Evolutionary conservation across 2,888 invertebrate genomes (phyloP).

Genomic region (Pyrrhosoma nymphula): DNA sequence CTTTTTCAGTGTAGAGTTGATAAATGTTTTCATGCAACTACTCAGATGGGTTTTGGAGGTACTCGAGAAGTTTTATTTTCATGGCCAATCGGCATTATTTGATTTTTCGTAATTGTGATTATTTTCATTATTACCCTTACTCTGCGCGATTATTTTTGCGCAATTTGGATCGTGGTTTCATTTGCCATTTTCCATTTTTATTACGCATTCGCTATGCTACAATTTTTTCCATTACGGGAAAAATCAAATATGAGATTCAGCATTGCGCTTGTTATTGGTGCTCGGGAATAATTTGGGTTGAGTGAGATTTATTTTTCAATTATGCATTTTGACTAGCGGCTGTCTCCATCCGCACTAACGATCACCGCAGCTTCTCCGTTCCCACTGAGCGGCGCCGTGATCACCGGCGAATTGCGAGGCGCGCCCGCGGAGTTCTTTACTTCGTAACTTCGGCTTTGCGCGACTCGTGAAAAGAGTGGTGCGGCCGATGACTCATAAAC

Average conservation of each 20-base stretch:
- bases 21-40: neutral
- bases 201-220: neutral
- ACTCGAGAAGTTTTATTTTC: no score
- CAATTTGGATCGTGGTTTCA: neutral
- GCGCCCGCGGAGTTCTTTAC: neutral
- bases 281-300: neutral
- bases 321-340: neutral
- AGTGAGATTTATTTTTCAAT: neutral
- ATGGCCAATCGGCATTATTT: no score
- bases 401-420: neutral
- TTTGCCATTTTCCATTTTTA: neutral
- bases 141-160: neutral
- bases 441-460: no score
- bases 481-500: neutral
- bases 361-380: neutral
- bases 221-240: neutral
- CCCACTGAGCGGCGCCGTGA: neutral
- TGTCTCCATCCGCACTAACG: neutral
- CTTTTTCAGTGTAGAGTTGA: neutral
- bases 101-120: neutral
- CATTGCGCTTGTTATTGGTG: neutral
- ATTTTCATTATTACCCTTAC: neutral
- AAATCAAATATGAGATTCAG: neutral
- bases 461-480: no score
- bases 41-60: no score